These are phyloP conservation scores for Axinella damicornis DNA, from an alignment of 37 sponge, comb jelly and placozoan genomes.

Conservation along the genomic window DNA sequence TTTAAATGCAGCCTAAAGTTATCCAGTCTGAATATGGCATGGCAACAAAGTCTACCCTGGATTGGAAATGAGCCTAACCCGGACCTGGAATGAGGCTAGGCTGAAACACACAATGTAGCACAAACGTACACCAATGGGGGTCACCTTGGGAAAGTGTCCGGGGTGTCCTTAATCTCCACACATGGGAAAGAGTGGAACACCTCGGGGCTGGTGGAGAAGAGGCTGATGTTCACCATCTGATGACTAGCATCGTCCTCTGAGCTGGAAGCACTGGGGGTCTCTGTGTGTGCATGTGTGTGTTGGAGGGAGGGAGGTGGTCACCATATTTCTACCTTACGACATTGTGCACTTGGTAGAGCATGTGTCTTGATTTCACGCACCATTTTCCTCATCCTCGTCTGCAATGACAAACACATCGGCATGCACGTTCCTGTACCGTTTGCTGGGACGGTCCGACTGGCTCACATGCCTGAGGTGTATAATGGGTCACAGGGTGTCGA, in stretches of 20 bases:
- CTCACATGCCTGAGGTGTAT: slow-evolving; percentile 59
- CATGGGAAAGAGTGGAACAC: slow-evolving; percentile 73
- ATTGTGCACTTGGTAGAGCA: no score
- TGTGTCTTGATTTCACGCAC: slow-evolving; percentile 8
- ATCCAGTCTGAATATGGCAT: no score
- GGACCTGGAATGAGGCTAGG: no score
- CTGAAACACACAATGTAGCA: slow-evolving; percentile 4
- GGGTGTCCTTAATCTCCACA: slow-evolving; percentile 67
- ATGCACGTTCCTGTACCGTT: slow-evolving; percentile 78
- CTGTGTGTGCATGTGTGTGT: slow-evolving; percentile 21
- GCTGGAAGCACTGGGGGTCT: slow-evolving; percentile 56
- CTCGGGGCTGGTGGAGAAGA: slow-evolving; percentile 77
- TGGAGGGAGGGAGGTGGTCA: neutral
- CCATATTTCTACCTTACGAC: no score
- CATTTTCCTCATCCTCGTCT: slow-evolving; percentile 91
- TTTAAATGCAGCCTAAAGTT: no score
- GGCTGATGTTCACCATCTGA: slow-evolving; percentile 82
- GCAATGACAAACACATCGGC: slow-evolving; percentile 92
- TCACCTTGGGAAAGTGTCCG: neutral
- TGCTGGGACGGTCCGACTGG: slow-evolving; percentile 64
- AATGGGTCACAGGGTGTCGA: no score
- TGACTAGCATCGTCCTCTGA: slow-evolving; percentile 76
- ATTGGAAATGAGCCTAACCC: no score
- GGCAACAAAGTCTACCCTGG: no score
- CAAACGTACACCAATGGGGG: slow-evolving; percentile 14